These are phyloP conservation scores for Kryptopterus vitreolus DNA, from an alignment of 2,797 vertebrate species.

Conservation along the genomic window DNA sequence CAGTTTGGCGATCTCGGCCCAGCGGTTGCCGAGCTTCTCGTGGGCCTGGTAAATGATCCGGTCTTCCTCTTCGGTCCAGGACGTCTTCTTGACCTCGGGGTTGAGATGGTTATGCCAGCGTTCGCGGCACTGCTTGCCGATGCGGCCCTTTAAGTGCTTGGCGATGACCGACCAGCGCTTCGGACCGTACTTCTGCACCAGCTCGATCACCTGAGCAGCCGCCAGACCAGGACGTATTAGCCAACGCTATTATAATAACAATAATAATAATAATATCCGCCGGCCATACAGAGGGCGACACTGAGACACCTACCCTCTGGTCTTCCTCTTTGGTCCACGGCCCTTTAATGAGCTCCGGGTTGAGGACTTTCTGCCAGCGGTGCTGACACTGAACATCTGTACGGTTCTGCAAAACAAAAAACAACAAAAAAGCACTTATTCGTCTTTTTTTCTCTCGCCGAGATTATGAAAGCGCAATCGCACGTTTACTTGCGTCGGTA, in stretches of 20 bases:
- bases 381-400: slow-evolving; percentile 99
- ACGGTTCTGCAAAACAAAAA: slow-evolving; percentile 80
- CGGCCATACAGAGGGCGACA: slow-evolving; percentile 50
- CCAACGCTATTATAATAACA: too few relatives aligned
- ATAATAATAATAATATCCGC: slow-evolving; percentile 41
- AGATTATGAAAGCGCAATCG: neutral
- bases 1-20: slow-evolving; percentile 98
- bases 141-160: slow-evolving; percentile 97
- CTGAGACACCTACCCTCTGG: slow-evolving; percentile 85
- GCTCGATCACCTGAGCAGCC: slow-evolving; percentile 94
- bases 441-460: neutral
- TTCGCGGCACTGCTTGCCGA: slow-evolving; percentile 98
- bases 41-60: slow-evolving; percentile 99
- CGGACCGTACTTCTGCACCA: slow-evolving; percentile 98
- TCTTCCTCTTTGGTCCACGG: slow-evolving; percentile 99
- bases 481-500: slow-evolving; percentile 2
- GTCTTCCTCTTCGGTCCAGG: slow-evolving; percentile 99
- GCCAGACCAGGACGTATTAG: too few relatives aligned
- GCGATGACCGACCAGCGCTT: slow-evolving; percentile 99
- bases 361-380: slow-evolving; percentile 98
- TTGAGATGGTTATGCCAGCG: slow-evolving; percentile 99
- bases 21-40: slow-evolving; percentile 98
- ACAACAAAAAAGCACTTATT: too few relatives aligned
- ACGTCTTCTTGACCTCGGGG: slow-evolving; percentile 99
- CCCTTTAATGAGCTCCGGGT: slow-evolving; percentile 98